Evolutionary conservation across 2,797 vertebrate species (phyloP), one percentile per base, ranked within the genome.

Genomic region (Silurus lanzhouensis): DNA sequence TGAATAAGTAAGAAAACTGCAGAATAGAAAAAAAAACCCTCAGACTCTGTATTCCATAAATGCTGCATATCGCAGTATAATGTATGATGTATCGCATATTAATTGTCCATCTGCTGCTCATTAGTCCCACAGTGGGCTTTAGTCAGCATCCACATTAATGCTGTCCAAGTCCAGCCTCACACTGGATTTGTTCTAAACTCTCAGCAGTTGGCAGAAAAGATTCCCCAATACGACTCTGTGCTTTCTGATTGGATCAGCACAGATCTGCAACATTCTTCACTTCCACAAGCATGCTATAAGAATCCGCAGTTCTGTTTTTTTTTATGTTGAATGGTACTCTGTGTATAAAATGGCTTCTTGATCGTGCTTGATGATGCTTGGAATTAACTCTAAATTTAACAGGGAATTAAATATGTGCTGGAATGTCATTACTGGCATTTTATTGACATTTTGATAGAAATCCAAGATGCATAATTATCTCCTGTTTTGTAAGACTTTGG

Each of bases 341-440:
- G 48, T 25, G 48, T 52, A 52, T 78, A 27, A 78, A 78, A 20
- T 38, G 58, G 31, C 17, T 80, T 66, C 38, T 46, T 9, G 22
- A 38, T 38, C n/a, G 25, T 12, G 8, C 61, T 27, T 19, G 14
- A 66, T 66, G 67, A 67, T 25, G 68, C 25, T 5, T 10, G 12
- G 25, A 68, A 68, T 81, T 22, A 31, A 81, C 44, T 80, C 77
- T 38, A 31, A 31, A 31, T 31, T 31, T 31, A 31, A 31, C 31
- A 31, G 4, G 38, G 38, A 38, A 38, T 64, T 25, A 63, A 46
- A 66, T 81, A 57, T 64, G 14, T 13, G 25, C 48, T 57, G 25
- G 31, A 82, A 81, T 81, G 63, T 57, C 57, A 82, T 82, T 82
- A 58, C 64, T 82, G 78, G 5, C 78, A 64, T 61, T 74, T 61